Conservation (phyloP, 2,888 invertebrate genomes). For the Troglohyphantes excavatus region DNA sequence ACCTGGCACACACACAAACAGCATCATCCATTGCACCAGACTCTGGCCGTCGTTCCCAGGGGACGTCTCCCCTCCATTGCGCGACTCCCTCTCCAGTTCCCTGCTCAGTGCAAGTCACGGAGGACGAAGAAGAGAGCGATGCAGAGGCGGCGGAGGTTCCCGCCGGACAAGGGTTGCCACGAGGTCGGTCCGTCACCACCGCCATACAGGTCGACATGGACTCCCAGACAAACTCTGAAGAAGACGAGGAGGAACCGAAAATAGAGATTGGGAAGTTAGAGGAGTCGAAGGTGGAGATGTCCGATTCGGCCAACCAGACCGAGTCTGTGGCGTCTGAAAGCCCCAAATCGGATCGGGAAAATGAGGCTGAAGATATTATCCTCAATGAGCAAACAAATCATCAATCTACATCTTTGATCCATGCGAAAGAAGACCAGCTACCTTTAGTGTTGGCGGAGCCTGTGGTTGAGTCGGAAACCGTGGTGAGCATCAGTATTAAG, state of each 20-base stretch:
- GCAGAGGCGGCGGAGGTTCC: constrained; percentile 45
- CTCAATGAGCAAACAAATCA: background rate
- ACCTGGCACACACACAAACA: constrained; percentile 76
- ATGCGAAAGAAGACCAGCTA: background rate
- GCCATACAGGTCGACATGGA: constrained; percentile 80
- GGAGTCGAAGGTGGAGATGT: constrained; percentile 67
- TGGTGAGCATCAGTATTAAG: constrained; percentile 37
- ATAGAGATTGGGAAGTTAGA: background rate
- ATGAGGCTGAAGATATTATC: constrained; percentile 15
- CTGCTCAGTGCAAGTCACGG: constrained; percentile 60
- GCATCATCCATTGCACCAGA: constrained; percentile 71
- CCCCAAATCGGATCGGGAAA: constrained; percentile 63
- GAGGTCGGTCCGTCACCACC: constrained; percentile 86
- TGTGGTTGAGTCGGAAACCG: background rate
- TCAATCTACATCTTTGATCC: background rate
- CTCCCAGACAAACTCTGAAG: constrained; percentile 74
- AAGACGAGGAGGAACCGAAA: constrained; percentile 67
- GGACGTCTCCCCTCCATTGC: constrained; percentile 77
- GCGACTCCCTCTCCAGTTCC: constrained; percentile 73
- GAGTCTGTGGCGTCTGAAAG: constrained; percentile 69
- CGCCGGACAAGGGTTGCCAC: constrained; percentile 81
- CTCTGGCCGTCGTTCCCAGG: constrained; percentile 75
- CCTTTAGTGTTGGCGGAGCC: background rate
- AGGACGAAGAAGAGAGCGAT: constrained; percentile 72
- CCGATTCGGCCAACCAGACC: constrained; percentile 78